Evolutionary conservation across 30 jellyfish, hydroid and myxozoan species (phyloP), one percentile per base, ranked within the genome.

Genomic region (Hydractinia symbiolongicarpus): DNA sequence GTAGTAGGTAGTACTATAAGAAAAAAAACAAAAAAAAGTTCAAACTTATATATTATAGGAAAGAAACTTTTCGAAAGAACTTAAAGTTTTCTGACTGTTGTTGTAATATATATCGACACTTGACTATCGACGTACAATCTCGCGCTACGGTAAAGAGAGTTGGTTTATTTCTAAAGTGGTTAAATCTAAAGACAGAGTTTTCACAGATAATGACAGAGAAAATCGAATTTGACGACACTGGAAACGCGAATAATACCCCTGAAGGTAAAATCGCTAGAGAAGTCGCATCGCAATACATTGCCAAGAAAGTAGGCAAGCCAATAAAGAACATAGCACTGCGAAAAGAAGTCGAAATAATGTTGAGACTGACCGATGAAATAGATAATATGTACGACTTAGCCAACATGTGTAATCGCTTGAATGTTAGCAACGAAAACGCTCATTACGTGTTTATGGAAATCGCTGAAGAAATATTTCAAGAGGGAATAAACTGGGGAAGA

Each of bases 211-310:
- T 30, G 44, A 30, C 44, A 30, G 44, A 30, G 44, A 30, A 30
- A 30, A 30, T 30, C 44, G 44, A 30, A 30, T 30, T 30, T 30
- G 44, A 30, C 44, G 44, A 30, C 44, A 30, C 44, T 30, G 44
- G 44, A 30, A 30, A 30, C 44, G 44, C 44, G 44, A 30, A 30
- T 30, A 77, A 77, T 56, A 77, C 85, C 19, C 89, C 86, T 17
- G 98, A 93, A 81, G 96, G 94, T 5, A 93, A 84, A 73, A 86
- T 93, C 52, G 98, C 96, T n/a, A 93, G 88, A 82, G 98, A 93
- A 30, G 75, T 93, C 50, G 96, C 98, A 16, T 73, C 61, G 61
- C 96, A 93, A 85, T 81, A 82, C 73, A 81, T 93, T 56, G 75
- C 55, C 81, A 81, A 74, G 19, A 93, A 93, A 72, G 86, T 84